phyloP scores from a whole-genome alignment of 2,113 vertebrate genomes.

The Pseudorectes ferrugineus region DNA sequence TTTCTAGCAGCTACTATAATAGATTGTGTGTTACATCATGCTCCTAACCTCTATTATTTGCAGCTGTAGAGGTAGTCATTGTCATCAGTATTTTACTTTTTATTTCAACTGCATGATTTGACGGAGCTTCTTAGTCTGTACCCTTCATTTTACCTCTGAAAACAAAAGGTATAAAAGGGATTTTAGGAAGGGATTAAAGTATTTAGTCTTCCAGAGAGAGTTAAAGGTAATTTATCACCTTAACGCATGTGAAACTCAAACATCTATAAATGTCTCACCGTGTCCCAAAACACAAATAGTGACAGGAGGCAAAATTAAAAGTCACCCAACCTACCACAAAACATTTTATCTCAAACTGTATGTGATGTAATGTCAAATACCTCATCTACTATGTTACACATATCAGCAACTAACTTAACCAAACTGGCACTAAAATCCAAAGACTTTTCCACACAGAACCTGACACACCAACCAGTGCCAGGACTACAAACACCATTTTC shows the following conservation, averaged over 20 bases:
- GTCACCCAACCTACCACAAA: neutral
- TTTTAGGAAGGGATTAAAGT: slow-evolving; percentile 25
- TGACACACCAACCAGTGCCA: neutral
- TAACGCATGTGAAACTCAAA: slow-evolving; percentile 18
- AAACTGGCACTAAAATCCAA: neutral
- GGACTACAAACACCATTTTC: neutral
- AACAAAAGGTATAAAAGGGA: neutral
- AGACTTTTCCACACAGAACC: neutral
- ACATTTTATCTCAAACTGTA: neutral
- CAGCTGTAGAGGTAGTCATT: neutral
- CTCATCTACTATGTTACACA: neutral
- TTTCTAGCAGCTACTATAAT: neutral
- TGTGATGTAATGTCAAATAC: neutral
- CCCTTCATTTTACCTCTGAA: neutral
- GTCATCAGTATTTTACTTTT: neutral
- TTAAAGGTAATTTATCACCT: slow-evolving; percentile 23
- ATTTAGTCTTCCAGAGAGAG: neutral
- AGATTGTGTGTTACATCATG: neutral
- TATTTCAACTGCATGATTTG: neutral
- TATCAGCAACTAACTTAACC: neutral
- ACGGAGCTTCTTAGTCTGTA: neutral
- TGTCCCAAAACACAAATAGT: neutral
- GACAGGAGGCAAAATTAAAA: slow-evolving; percentile 6
- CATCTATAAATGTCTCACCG: neutral
- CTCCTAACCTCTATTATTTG: neutral